phyloP scores from a whole-genome alignment of 2,797 vertebrate species.

The Myotis findleyi region DNA sequence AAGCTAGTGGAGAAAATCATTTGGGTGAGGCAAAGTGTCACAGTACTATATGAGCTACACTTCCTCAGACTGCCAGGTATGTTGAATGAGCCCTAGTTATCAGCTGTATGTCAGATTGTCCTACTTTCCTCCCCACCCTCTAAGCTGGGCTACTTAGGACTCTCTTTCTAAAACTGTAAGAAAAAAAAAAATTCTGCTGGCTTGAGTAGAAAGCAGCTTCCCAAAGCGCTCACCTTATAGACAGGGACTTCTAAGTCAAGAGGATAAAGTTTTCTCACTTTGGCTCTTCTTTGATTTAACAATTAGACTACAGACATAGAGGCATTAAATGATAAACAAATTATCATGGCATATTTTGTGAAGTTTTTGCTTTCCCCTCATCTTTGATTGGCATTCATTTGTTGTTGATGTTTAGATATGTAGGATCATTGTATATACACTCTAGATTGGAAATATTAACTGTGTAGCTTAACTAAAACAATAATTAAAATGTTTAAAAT shows the following conservation, averaged over 20 bases:
- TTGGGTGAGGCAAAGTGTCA: not conserved
- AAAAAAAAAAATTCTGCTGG: not conserved
- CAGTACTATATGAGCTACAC: not conserved
- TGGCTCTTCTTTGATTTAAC: not conserved
- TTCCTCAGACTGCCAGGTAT: not conserved
- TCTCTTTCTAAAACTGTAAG: not conserved
- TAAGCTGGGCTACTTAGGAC: not conserved
- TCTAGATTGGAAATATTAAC: conserved; percentile 35
- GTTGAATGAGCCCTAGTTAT: not conserved
- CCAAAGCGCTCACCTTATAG: not conserved
- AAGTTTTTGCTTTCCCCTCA: not conserved
- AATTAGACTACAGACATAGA: not conserved
- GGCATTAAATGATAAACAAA: not conserved
- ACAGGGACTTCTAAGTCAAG: not conserved
- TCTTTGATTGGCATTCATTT: conserved; percentile 24
- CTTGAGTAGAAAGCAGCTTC: not conserved
- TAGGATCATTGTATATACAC: not conserved
- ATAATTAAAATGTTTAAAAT: conserved; percentile 74
- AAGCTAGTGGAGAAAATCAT: not conserved
- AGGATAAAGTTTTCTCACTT: not conserved
- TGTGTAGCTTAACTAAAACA: conserved; percentile 23
- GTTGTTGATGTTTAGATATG: conserved; percentile 28
- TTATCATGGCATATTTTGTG: not conserved
- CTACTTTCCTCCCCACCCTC: not conserved
- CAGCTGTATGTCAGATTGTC: not conserved